Base-by-base conservation (phyloP, 2,797 vertebrate species). In the Gadopsis bispinosus region DNA sequence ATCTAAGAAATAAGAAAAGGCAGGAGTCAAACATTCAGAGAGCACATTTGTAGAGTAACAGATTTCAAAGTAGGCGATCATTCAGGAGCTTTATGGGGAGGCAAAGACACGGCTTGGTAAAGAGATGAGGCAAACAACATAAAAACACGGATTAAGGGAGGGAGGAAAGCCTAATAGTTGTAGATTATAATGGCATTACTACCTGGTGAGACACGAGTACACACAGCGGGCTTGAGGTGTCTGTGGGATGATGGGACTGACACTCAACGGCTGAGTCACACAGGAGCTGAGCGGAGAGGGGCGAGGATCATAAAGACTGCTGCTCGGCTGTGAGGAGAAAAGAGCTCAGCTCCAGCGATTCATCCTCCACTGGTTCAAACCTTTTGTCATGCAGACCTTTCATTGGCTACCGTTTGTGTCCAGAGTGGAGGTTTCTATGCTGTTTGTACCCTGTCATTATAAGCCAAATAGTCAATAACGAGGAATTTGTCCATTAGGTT, bases 101-200 rank as follows among this genome's bases (percentile, higher is more conserved):
- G 71, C 37, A 66, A 72, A 62, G 55, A 77, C 37, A 22, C 3
- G 33, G 65, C 64, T 69, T 22, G 56, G 68, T 41, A 33, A 74
- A 62, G 33, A 80, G 54, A 77, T 41, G 73, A 86, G 47, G 81
- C 56, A 70, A 81, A 85, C 69, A 77, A 79, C 77, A 85, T 75
- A 68, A 85, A 77, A 91, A 68, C 69, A 71, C 0, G 66, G 89
- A 87, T 87, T 83, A 85, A 69, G 64, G 76, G 73, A 0, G 56
- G 83, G 63, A 75, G 73, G 80, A 79, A 73, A 84, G 62, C 72
- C 76, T 83, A 83, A 88, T 84, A 48, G 75, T 13, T 58, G 60
- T 35, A 79, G 79, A 91, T 88, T 87, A 89, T 84, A 83, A 89
- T 73, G 58, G 68, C 69, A 85, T 89, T 87, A 90, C 75, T 81